phyloP scores from a whole-genome alignment of 2,113 vertebrate species.

The Microcebus jonahi region DNA sequence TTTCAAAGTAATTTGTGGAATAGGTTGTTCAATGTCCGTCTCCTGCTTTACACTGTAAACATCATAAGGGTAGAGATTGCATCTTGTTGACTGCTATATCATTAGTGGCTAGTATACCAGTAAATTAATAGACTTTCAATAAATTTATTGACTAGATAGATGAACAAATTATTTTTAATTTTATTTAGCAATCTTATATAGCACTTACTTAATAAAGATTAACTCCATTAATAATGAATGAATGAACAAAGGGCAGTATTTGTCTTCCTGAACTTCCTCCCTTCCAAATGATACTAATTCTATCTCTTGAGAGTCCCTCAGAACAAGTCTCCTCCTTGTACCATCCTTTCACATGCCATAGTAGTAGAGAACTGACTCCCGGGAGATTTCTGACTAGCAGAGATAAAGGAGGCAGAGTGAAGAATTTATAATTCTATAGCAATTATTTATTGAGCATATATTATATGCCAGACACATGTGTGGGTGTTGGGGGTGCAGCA shows the following conservation, averaged over 20 bases:
- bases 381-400: constrained; percentile 26
- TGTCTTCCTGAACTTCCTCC: constrained; percentile 15
- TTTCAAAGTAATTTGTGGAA: constrained; percentile 17
- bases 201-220: constrained; percentile 27
- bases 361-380: background rate
- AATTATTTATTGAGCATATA: background rate
- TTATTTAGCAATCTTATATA: constrained; percentile 33
- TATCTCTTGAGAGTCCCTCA: background rate
- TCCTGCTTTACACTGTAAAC: background rate
- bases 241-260: background rate
- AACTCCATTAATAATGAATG: background rate
- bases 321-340: background rate
- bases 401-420: background rate
- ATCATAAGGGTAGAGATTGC: background rate
- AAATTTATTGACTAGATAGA: constrained; percentile 1
- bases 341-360: background rate
- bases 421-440: background rate
- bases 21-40: constrained; percentile 1
- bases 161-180: constrained; percentile 14
- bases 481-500: background rate
- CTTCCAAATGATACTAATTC: background rate
- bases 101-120: background rate
- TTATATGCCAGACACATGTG: background rate
- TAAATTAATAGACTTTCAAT: background rate
- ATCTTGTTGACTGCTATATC: background rate